Base-by-base conservation (phyloP, 2,113 vertebrate genomes). In the Marcusenius ussheri region DNA sequence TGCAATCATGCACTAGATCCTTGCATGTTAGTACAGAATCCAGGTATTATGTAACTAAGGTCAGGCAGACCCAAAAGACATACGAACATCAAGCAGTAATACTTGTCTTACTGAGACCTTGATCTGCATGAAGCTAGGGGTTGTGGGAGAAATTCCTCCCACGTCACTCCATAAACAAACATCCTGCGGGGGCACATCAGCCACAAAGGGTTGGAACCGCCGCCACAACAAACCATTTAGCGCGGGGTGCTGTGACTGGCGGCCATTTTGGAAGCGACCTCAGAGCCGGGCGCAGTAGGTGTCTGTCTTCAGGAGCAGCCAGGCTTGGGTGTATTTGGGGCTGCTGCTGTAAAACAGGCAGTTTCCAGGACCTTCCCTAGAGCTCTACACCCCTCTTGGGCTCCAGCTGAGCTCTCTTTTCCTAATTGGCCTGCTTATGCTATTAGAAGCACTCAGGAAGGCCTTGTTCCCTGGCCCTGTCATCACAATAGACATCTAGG, bases 371-470 rank as follows among this genome's bases (percentile, higher is more conserved):
- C 27, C 9, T 53, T 53, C 86, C 49, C 86, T 24, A 53, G 51
- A 19, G 86, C 31, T 53, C 35, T 19, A 56, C 86, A 15, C 27
- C 21, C 74, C 85, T 21, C 56, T 88, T 24, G 35, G 35, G 87
- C 19, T 88, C 53, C 35, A 62, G 87, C 51, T 88, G 87, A 88
- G 87, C 53, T 66, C 87, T 46, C 31, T 66, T 24, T 88, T 46
- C 39, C 87, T 66, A 88, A 88, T 88, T 88, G 87, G 51, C 27
- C 87, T 42, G 35, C 51, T 45, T 45, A 46, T 66, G 53, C 56
- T 24, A 88, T 66, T 35, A 88, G 19, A 56, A 62, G 21, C 87
- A 46, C 39, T 58, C 19, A 62, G 53, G 21, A 66, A 66, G 39
- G 2, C 56, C 35, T 88, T 46, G 27, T 88, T 50, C 56, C 87